phyloP scores from a whole-genome alignment of 2,797 vertebrate species.

The Cuculus canorus region DNA sequence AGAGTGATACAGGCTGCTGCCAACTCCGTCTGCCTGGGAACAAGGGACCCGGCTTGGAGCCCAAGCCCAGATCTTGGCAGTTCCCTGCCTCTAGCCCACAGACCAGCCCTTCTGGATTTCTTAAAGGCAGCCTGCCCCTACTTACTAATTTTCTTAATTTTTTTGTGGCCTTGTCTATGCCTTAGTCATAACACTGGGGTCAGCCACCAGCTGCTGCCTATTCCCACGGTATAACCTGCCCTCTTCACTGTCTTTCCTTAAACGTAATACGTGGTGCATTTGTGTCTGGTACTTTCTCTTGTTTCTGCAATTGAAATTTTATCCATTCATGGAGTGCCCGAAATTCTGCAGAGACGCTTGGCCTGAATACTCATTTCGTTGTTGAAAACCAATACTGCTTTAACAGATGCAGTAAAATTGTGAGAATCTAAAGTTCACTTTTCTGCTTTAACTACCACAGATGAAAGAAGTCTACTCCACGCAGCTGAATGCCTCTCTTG shows the following conservation, averaged over 20 bases:
- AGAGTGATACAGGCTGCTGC: not conserved
- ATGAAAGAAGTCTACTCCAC: conserved; percentile 37
- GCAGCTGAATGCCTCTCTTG: not conserved
- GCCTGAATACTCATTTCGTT: conserved; percentile 51
- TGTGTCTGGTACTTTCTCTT: conserved; percentile 60
- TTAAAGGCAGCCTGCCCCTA: not conserved
- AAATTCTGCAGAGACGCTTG: conserved; percentile 69
- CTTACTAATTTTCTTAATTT: conserved; percentile 13
- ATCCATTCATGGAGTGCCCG: conserved; percentile 41
- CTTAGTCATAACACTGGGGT: not conserved
- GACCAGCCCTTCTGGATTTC: not conserved
- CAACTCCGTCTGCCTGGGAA: conserved; percentile 30
- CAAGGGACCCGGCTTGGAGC: not conserved
- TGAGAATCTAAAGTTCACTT: conserved; percentile 57
- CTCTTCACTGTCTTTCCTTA: not conserved
- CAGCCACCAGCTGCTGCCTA: conserved; percentile 53
- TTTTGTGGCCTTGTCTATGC: conserved; percentile 10
- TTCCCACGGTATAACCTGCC: conserved; percentile 68
- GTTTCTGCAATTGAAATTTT: conserved; percentile 63
- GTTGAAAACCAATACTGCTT: conserved; percentile 65
- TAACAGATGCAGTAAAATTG: conserved; percentile 67
- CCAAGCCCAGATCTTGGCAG: not conserved
- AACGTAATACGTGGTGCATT: conserved; percentile 35
- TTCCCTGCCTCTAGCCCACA: not conserved
- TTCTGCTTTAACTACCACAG: conserved; percentile 46